Evolutionary conservation across 2,888 invertebrate genomes (phyloP).

Genomic region (Linyphia triangularis): DNA sequence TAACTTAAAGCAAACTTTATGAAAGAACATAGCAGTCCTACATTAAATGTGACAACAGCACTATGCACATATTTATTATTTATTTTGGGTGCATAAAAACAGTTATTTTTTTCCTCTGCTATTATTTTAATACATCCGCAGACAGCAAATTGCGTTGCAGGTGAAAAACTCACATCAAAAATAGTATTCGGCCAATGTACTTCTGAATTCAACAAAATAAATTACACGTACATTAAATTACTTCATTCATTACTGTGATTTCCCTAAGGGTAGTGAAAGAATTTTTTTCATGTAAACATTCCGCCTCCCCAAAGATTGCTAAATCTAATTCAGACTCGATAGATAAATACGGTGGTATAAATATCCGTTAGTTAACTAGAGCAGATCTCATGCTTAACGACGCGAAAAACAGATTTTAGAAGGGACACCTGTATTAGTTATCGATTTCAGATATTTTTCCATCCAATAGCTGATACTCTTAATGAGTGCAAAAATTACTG

Average conservation of each 20-base stretch:
- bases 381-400: neutral
- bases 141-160: neutral
- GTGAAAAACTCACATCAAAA: neutral
- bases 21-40: too few relatives aligned
- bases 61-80: too few relatives aligned
- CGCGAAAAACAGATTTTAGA: neutral
- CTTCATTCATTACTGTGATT: constrained; percentile 36
- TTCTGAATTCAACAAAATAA: neutral
- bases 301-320: neutral
- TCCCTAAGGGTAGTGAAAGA: constrained; percentile 16
- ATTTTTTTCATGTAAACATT: constrained; percentile 7
- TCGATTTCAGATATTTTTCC: neutral
- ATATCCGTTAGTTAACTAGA: neutral
- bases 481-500: neutral
- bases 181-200: neutral
- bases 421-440: neutral
- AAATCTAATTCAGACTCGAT: neutral
- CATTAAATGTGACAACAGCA: too few relatives aligned
- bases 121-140: too few relatives aligned
- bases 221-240: neutral
- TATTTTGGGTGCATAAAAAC: too few relatives aligned
- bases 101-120: too few relatives aligned
- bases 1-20: too few relatives aligned
- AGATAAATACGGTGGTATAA: neutral
- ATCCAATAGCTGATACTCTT: neutral